Evolutionary conservation across 2,113 vertebrate species (phyloP), one percentile per base, ranked within the genome.

Genomic region (Aegithalos caudatus): DNA sequence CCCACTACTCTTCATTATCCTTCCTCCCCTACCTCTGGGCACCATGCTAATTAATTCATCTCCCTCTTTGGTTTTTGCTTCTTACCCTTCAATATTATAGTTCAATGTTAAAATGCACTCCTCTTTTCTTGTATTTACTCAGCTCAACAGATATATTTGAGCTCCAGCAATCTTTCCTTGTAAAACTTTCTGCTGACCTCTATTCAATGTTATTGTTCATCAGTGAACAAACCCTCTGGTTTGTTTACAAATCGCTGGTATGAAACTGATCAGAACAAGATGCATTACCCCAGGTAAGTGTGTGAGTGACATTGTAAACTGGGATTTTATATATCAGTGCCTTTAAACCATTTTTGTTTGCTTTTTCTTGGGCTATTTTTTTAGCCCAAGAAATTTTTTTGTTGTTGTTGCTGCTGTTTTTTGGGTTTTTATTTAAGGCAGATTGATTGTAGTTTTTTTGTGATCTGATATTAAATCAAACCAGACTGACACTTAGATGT

Each of bases 21-120:
- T 88, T 92, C 58, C 37, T 95, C 47, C 45, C 31, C 56, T 93
- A 69, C 90, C 92, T 93, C 91, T 95, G 87, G 84, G 96, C 69
- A 92, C 61, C 78, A 88, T 13, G 1, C 90, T 97, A 97, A 97
- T 97, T 96, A 97, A 97, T 96, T 95, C 48, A 56, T 94, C 84
- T 92, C 86, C 77, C 88, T 88, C 73, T 74, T 87, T 89, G 80
- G 53, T 81, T 91, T 96, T 89, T 72, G 19, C 60, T 92, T 95
- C 86, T 92, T 86, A 93, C 67, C 88, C 88, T 96, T 95, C 90
- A 94, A 11, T 94, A 86, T 96, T 95, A 56, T 48, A 90, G 94
- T 91, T 96, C 91, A 95, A 85, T 97, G 93, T 94, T 96, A 94
- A 76, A 92, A 93, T 51, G 31, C 48, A 33, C 72, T 93, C 72